These are phyloP conservation scores for Aphidius ervi DNA, from an alignment of 1,140 invertebrate genomes.

Conservation along the genomic window DNA sequence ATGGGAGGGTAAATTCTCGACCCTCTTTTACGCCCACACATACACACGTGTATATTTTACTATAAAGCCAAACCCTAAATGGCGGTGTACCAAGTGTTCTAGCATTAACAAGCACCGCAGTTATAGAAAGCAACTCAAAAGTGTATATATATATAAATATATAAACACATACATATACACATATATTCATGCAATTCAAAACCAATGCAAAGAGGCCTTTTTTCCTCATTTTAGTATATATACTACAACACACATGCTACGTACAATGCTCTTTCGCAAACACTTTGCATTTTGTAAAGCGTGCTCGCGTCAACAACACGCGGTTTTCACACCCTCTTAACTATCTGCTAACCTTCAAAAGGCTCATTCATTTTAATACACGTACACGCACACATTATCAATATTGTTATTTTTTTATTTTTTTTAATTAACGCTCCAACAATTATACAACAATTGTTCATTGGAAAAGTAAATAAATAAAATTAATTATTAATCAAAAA, in stretches of 20 bases:
- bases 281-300: slow-evolving; percentile 14
- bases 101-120: slow-evolving; percentile 33
- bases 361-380: too few relatives aligned
- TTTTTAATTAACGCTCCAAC: too few relatives aligned
- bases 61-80: slow-evolving; percentile 42
- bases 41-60: neutral
- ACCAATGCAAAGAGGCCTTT: slow-evolving; percentile 37
- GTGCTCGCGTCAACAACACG: slow-evolving; percentile 8
- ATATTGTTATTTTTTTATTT: too few relatives aligned
- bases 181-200: slow-evolving; percentile 23
- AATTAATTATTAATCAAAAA: too few relatives aligned
- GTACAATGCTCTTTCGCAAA: slow-evolving; percentile 1
- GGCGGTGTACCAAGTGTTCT: slow-evolving; percentile 49
- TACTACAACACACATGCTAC: neutral
- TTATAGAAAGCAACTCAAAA: slow-evolving; percentile 4
- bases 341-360: too few relatives aligned
- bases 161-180: slow-evolving; percentile 32
- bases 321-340: slow-evolving; percentile 6
- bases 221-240: slow-evolving; percentile 27
- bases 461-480: too few relatives aligned
- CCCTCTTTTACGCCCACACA: slow-evolving; percentile 8
- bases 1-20: slow-evolving; percentile 12
- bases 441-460: too few relatives aligned
- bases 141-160: slow-evolving; percentile 26
- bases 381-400: too few relatives aligned